Evolutionary conservation across 2,113 vertebrate genomes (phyloP), one percentile per base, ranked within the genome.

Genomic region (Ochotona princeps): DNA sequence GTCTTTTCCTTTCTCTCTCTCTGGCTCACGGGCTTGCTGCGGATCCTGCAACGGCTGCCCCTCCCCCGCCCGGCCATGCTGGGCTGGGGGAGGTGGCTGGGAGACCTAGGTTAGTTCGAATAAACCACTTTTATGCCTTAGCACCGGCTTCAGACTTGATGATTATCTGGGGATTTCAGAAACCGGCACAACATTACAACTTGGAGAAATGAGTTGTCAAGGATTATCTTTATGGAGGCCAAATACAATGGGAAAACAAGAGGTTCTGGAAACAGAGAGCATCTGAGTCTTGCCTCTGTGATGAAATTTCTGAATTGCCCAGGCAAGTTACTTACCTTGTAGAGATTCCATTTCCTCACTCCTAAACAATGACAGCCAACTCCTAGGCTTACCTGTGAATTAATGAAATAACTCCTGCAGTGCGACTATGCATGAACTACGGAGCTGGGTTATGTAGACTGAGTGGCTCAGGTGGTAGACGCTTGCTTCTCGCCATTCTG

Each of bases 261-360:
- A 35, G 54, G 30, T 69, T 76, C 47, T 72, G 74, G 38, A 28
- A 83, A 18, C 25, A 84, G 72, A n/a, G 57, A n/a, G 60, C 51
- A 79, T 87, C 69, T 32, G 57, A 85, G 26, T 75, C 75, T 78
- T 88, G 65, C 70, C 78, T 92, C 75, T 51, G 61, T 0, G 14
- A 25, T 5, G 75, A 18, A 47, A 49, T 92, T 83, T 92, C 70
- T 57, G 70, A 89, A 83, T 54, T 89, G 67, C 80, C 61, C 72
- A 89, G 79, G 38, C 89, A 96, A 92, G 79, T 84, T 72, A 30
- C 54, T 65, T 44, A 38, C 44, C 49, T 87, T 38, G 51, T 47
- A 79, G 69, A 54, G 79, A 80, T 91, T 79, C 54, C 75, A 81
- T 69, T 10, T 60, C 35, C 38, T 86, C 49, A 23, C 23, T 61